Evolutionary conservation across 2,113 vertebrate genomes (phyloP).

Genomic region (Synodontis membranacea): DNA sequence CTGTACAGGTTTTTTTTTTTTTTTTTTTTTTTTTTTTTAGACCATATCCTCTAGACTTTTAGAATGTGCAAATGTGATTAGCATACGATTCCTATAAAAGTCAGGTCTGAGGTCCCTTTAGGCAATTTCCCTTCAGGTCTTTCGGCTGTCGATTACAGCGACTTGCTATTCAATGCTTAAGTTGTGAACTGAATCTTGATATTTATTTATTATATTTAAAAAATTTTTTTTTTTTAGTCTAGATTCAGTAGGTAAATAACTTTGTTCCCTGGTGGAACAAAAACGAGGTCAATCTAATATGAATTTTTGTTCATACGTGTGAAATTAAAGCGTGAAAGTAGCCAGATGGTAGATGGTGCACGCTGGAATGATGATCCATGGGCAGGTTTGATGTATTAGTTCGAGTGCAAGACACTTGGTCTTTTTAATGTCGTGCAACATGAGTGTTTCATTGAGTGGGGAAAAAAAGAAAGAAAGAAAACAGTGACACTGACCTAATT

Average conservation of each 20-base stretch:
- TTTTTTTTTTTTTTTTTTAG: neutral
- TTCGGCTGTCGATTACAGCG: neutral
- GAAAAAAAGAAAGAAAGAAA: neutral
- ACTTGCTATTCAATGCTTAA: neutral
- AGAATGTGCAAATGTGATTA: neutral
- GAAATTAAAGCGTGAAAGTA: constrained; percentile 22
- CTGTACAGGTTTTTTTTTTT: no score
- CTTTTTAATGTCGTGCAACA: neutral
- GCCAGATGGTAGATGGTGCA: neutral
- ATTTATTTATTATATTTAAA: accelerated
- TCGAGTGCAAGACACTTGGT: neutral
- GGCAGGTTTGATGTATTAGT: neutral
- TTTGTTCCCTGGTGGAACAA: neutral
- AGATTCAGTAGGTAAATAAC: neutral
- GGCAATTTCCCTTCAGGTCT: neutral
- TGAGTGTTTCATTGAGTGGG: neutral
- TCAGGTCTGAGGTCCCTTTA: neutral
- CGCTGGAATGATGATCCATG: neutral
- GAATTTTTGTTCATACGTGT: constrained; percentile 12
- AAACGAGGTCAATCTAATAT: constrained; percentile 48
- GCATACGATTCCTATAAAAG: neutral
- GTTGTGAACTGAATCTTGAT: neutral
- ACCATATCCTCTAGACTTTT: neutral
- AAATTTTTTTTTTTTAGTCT: neutral
- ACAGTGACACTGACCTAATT: neutral